Conservation (phyloP, 2,888 invertebrate species). For the Diplazon laetatorius region DNA sequence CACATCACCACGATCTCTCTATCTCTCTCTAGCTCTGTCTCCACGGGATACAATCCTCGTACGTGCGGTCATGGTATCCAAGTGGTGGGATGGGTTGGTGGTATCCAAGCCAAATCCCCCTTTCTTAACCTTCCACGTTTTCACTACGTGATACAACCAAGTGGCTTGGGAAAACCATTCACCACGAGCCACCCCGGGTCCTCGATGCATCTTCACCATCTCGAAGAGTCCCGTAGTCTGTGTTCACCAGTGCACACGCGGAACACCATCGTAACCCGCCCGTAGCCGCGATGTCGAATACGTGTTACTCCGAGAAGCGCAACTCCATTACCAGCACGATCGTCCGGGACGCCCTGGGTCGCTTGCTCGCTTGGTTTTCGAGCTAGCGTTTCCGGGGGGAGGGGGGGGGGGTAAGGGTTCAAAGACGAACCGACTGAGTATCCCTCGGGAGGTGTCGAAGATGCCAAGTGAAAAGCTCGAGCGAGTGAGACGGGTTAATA, state of each 20-base stretch:
- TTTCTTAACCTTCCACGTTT: not conserved
- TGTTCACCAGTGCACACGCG: constrained; percentile 6
- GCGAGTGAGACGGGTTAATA: constrained; percentile 14
- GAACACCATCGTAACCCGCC: constrained; percentile 20
- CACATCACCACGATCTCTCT: constrained; percentile 34
- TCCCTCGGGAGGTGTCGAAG: constrained; percentile 16
- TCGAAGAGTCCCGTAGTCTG: constrained; percentile 19
- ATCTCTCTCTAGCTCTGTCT: too few relatives aligned
- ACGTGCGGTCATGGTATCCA: constrained; percentile 15
- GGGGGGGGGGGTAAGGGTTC: too few relatives aligned
- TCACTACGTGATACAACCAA: not conserved
- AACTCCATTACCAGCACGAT: constrained; percentile 45
- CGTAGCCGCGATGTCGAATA: constrained; percentile 22
- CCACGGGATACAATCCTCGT: constrained; percentile 17
- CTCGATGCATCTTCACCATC: not conserved
- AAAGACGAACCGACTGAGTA: constrained; percentile 2
- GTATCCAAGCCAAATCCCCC: constrained; percentile 4
- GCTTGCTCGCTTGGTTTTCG: not conserved
- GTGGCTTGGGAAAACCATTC: not conserved
- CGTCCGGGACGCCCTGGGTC: constrained; percentile 20
- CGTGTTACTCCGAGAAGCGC: constrained; percentile 36
- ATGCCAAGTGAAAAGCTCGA: constrained; percentile 1
- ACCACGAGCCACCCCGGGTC: too few relatives aligned
- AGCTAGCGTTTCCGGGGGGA: too few relatives aligned
- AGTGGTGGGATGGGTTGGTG: too few relatives aligned